Base-by-base conservation (phyloP, 2,888 invertebrate species). In the Trichogramma dendrolimi region DNA sequence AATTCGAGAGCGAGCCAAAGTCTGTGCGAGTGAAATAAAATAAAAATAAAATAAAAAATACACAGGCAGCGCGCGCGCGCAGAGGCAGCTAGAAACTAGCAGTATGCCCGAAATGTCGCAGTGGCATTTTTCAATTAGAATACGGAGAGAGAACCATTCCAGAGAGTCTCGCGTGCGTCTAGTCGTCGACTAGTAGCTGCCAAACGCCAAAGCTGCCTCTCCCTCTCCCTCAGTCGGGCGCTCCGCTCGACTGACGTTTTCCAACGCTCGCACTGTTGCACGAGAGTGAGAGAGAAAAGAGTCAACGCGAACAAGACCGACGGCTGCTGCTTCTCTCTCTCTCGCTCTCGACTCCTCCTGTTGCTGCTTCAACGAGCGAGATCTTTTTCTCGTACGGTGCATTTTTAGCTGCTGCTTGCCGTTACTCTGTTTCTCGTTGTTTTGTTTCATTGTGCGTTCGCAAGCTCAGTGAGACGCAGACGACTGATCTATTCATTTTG, bases 81-180 rank as follows among this genome's bases (percentile, higher is more conserved):
- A 27, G 8, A 3, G 10, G 39, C 10, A 6, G 39, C n/a, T n/a
- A 14, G 27, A 52, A 61, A 64, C 60, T 64, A 64, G 64, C 59
- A 64, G 5, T 6, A 4, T 47, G 2, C 27, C 27, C 27, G 55
- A 55, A 63, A 58, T 11, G 61, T 52, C 65, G 64, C 62, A 58
- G 62, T 58, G 65, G 65, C 58, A 65, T 65, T 65, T 65, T 65
- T 60, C 62, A 65, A 65, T 65, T 65, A 65, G 65, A 65, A 10
- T 49, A 40, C 38, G 7, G 40, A 27, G 39, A 41, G 55, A 41
- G 27, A 27, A 27, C 27, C 27, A 27, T 27, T 27, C 27, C 27
- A 27, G 27, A 2, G 27, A 27, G 27, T 27, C 27, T 27, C 27
- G 27, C 27, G 27, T 27, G 27, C 27, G 27, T 27, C 27, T 27